Base-by-base conservation (phyloP, 2,113 vertebrate genomes). In the Donacobius atricapilla region DNA sequence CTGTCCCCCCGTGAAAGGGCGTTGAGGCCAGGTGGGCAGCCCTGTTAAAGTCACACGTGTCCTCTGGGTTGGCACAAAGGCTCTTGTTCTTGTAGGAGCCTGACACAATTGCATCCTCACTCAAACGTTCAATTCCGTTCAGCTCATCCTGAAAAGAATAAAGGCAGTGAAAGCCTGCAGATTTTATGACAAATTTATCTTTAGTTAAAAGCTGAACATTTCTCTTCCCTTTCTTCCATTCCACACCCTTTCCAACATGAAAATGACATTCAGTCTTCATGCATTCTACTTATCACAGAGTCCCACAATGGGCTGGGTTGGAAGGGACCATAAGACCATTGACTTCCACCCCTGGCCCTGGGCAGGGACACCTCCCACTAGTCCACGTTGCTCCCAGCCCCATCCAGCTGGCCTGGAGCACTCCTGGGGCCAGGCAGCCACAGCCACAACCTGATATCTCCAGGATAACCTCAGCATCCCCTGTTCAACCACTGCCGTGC, bases 1-100 rank as follows among this genome's bases (percentile, higher is more conserved):
- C 83, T 33, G 53, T 51, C 35, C 87, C 50, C 23, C 96, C 97
- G 14, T 97, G 97, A 58, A 98, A 99, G n/a, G 99, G 98, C 1
- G 98, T 99, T 8, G 98, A 99, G 24, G 97, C 98, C 91, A 99
- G 92, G 24, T 87, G 98, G 58, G 98, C 98, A 39, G 98, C 98
- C 83, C 95, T 95, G n/a, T 95, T 97, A 24, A 99, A 99, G 75
- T 99, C 98, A 94, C 98, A 98, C 0, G 98, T 99, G 85, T 99
- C 97, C 82, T 99, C 98, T 15, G 98, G 98, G 91, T 98, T 98
- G 64, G 98, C 97, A 91, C 97, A 98, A 64, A 99, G 95, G 33
- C 96, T 98, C 80, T 98, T 98, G 87, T 98, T 98, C 78, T 95
- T 96, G 95, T 98, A 96, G 31, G 97, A 98, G 45, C 98, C 97